Evolutionary conservation across 2,113 vertebrate genomes (phyloP).

Genomic region (Oreochromis niloticus): DNA sequence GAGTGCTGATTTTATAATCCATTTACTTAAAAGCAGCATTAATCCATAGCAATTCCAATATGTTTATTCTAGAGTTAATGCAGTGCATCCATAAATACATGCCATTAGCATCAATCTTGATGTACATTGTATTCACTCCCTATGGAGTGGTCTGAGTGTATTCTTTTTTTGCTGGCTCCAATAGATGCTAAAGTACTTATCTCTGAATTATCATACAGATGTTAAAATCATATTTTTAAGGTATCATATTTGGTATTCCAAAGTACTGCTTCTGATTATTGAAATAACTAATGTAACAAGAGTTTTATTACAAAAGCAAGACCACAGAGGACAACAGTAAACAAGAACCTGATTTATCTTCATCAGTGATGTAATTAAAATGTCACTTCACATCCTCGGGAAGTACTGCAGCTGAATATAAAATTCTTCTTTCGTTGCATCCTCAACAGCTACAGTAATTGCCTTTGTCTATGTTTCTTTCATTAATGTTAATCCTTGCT

Average conservation of each 20-base stretch:
- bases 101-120: conserved; percentile 14
- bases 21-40: background rate
- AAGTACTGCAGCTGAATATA: conserved; percentile 21
- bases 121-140: background rate
- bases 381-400: conserved; percentile 30
- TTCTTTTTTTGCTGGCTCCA: conserved; percentile 19
- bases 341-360: conserved; percentile 46
- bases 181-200: background rate
- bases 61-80: background rate
- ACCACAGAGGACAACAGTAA: conserved; percentile 39
- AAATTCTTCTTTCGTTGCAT: conserved; percentile 8
- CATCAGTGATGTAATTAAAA: conserved; percentile 47
- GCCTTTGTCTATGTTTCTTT: background rate
- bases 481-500: conserved; percentile 23
- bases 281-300: background rate
- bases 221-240: background rate
- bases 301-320: conserved; percentile 32
- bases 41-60: background rate
- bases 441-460: conserved; percentile 2
- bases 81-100: background rate
- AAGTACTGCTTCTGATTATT: conserved; percentile 10
- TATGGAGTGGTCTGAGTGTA: background rate
- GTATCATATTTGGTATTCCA: background rate
- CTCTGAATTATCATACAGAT: background rate
- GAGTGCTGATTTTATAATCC: background rate